These are phyloP conservation scores for Stegophylla sp. DNA, from an alignment of 2,888 invertebrate species.

Conservation along the genomic window DNA sequence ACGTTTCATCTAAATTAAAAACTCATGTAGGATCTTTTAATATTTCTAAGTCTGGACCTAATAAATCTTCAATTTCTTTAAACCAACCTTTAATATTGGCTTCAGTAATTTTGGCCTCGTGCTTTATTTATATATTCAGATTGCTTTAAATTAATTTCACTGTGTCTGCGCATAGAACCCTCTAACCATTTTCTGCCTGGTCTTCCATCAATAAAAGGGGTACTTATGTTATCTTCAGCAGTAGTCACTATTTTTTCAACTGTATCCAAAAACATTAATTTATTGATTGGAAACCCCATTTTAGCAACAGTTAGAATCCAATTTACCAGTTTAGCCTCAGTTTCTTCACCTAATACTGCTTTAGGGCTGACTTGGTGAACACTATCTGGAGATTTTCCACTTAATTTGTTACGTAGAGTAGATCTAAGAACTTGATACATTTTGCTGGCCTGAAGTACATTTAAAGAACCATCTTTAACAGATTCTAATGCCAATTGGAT, in stretches of 20 bases:
- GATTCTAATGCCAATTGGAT: too few relatives aligned
- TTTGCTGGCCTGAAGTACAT: too few relatives aligned
- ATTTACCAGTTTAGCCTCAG: constrained; percentile 60
- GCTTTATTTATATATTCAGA: background rate
- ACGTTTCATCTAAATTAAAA: constrained; percentile 62
- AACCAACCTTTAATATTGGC: constrained; percentile 61
- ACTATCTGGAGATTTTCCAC: too few relatives aligned
- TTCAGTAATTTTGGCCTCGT: constrained; percentile 34
- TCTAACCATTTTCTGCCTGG: constrained; percentile 61
- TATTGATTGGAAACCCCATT: constrained; percentile 61
- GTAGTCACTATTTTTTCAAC: constrained; percentile 60
- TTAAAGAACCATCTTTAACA: too few relatives aligned
- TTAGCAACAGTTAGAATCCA: constrained; percentile 61
- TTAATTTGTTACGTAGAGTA: too few relatives aligned
- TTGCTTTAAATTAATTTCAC: constrained; percentile 47
- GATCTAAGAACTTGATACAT: too few relatives aligned
- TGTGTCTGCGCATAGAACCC: constrained; percentile 61
- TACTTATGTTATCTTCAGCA: background rate
- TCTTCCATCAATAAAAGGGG: constrained; percentile 32
- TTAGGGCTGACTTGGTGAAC: constrained; percentile 60
- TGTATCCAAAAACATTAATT: constrained; percentile 58
- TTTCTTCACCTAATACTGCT: constrained; percentile 58
- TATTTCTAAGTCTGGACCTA: constrained; percentile 60
- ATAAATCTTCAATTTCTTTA: constrained; percentile 56
- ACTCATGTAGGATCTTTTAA: constrained; percentile 61